A percentile compares a stretch with the other conserved stretches of the same genome.
These are phyloP conservation scores for Morpho deidamia DNA, from an alignment of 2,888 invertebrate species.

Conservation along the genomic window DNA sequence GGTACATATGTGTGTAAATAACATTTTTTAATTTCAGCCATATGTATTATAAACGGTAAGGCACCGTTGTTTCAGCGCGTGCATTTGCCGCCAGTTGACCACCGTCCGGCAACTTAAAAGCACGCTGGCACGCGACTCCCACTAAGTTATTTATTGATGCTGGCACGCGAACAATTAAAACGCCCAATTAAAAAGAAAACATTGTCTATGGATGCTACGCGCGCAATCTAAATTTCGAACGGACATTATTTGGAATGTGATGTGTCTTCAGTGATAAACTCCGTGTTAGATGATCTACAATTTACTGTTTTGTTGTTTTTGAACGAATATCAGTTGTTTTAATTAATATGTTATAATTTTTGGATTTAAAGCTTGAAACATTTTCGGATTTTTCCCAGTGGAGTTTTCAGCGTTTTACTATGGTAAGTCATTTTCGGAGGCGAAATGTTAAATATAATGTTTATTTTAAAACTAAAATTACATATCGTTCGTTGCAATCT, in stretches of 20 bases:
- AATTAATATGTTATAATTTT: constrained; percentile 17
- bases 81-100: constrained; percentile 55
- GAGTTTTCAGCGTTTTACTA: constrained; percentile 23
- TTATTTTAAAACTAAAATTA: background rate
- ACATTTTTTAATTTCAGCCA: constrained; percentile 8
- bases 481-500: too few relatives aligned
- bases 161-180: constrained; percentile 41
- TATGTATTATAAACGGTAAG: constrained; percentile 19
- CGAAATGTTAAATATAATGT: background rate
- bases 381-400: constrained; percentile 11
- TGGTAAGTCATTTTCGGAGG: constrained; percentile 15
- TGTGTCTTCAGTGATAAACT: constrained; percentile 35
- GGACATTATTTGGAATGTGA: constrained; percentile 32
- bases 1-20: background rate
- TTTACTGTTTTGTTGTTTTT: constrained; percentile 16
- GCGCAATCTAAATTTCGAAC: constrained; percentile 36
- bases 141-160: constrained; percentile 25
- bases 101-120: constrained; percentile 57
- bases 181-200: constrained; percentile 34
- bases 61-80: constrained; percentile 20
- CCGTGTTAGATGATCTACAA: constrained; percentile 18
- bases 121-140: constrained; percentile 42
- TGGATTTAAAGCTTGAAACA: constrained; percentile 22
- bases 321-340: constrained; percentile 21
- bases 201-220: constrained; percentile 32